phyloP scores from a whole-genome alignment of 2,888 invertebrate species.

The Synergus gifuensis region DNA sequence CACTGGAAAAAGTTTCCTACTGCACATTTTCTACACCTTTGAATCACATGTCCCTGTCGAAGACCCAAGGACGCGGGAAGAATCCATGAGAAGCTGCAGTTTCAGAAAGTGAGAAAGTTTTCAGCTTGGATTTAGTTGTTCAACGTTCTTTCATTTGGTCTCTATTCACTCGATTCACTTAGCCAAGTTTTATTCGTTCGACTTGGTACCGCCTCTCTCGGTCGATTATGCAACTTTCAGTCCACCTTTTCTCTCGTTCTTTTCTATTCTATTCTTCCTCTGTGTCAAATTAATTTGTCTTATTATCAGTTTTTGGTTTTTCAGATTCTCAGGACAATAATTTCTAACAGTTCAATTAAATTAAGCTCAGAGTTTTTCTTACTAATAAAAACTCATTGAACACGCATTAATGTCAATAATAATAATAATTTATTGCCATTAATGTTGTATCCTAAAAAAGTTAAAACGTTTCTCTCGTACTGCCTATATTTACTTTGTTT shows the following conservation, averaged over 20 bases:
- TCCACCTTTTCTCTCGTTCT: constrained; percentile 23
- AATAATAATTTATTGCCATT: neutral
- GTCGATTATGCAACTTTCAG: constrained; percentile 66
- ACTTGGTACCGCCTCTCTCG: constrained; percentile 61
- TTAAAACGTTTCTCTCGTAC: neutral
- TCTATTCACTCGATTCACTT: constrained; percentile 69
- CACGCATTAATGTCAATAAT: neutral
- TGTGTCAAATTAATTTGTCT: constrained; percentile 38
- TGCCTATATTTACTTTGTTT: neutral
- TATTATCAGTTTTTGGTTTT: constrained; percentile 39
- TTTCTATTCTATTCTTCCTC: constrained; percentile 38
- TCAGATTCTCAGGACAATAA: neutral
- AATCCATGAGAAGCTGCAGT: constrained; percentile 22
- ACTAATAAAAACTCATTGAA: too few species aligned
- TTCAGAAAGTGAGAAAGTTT: constrained; percentile 61
- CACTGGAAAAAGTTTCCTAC: neutral
- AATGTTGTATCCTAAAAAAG: neutral
- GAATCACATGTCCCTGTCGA: neutral
- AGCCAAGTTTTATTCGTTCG: constrained; percentile 69
- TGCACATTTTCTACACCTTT: neutral
- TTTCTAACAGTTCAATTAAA: neutral
- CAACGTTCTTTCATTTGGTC: constrained; percentile 61
- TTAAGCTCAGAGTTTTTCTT: too few species aligned
- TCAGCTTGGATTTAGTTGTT: constrained; percentile 62
- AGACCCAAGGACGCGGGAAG: constrained; percentile 11